Evolutionary conservation across 2,113 vertebrate species (phyloP).

Genomic region (Urocitellus parryii): DNA sequence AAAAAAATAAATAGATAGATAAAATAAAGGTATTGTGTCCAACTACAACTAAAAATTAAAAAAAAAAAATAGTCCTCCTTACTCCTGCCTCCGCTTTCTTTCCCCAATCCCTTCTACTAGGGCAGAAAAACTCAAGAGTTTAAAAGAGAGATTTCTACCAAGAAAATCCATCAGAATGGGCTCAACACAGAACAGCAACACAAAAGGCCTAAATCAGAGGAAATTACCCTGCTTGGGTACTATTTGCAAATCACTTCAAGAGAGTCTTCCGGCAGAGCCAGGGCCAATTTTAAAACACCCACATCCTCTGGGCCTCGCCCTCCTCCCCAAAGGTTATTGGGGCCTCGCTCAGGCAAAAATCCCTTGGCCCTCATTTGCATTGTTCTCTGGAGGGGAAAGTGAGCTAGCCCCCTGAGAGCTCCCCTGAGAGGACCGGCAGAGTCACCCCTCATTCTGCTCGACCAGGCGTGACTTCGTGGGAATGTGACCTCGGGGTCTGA

Average conservation of each 20-base stretch:
- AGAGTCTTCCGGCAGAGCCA: constrained; percentile 59
- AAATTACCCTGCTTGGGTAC: constrained; percentile 46
- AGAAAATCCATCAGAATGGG: constrained; percentile 45
- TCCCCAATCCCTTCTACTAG: neutral
- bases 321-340: neutral
- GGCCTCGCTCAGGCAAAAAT: constrained; percentile 26
- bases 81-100: neutral
- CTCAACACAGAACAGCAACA: neutral
- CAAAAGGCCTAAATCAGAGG: neutral
- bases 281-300: constrained; percentile 73
- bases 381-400: constrained; percentile 8
- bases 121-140: neutral
- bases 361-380: constrained; percentile 73
- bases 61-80: too few species aligned
- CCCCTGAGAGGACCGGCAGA: neutral
- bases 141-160: constrained; percentile 16
- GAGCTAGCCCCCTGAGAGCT: neutral
- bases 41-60: too few species aligned
- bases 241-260: constrained; percentile 71
- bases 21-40: too few species aligned
- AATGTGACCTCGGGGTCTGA: constrained; percentile 17
- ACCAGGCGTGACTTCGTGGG: neutral
- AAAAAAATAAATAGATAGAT: too few species aligned
- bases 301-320: constrained; percentile 60
- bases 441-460: neutral